phyloP scores from a whole-genome alignment of 2,797 vertebrate genomes.

The Poeciliopsis gracilis region DNA sequence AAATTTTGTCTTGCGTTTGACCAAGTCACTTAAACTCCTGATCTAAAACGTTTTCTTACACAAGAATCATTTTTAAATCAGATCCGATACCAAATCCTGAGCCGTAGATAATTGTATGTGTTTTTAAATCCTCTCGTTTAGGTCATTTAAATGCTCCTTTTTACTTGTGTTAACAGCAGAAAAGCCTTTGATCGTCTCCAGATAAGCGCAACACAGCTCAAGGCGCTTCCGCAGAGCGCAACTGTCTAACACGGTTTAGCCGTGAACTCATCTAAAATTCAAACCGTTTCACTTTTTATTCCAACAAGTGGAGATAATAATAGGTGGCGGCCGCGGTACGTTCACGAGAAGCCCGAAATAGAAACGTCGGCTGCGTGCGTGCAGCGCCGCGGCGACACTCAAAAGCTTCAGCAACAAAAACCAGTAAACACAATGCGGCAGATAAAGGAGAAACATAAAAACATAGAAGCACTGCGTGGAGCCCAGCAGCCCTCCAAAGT shows the following conservation, averaged over 20 bases:
- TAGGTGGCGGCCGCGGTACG: too few species aligned
- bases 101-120: background rate
- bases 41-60: background rate
- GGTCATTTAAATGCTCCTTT: background rate
- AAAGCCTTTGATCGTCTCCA: background rate
- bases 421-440: background rate
- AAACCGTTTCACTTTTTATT: background rate
- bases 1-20: background rate
- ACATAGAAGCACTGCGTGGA: background rate
- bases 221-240: background rate
- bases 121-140: constrained; percentile 1
- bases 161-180: background rate
- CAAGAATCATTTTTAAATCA: background rate
- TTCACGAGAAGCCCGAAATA: background rate
- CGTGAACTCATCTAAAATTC: background rate
- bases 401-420: background rate
- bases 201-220: background rate
- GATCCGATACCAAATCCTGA: background rate
- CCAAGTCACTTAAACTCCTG: background rate
- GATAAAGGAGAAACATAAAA: constrained; percentile 1
- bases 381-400: background rate
- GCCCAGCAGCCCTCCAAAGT: constrained; percentile 5
- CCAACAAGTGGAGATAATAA: background rate
- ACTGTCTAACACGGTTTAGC: background rate
- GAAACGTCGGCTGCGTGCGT: background rate